Conservation (phyloP, 2,113 vertebrate genomes). For the Chloropsis hardwickii region DNA sequence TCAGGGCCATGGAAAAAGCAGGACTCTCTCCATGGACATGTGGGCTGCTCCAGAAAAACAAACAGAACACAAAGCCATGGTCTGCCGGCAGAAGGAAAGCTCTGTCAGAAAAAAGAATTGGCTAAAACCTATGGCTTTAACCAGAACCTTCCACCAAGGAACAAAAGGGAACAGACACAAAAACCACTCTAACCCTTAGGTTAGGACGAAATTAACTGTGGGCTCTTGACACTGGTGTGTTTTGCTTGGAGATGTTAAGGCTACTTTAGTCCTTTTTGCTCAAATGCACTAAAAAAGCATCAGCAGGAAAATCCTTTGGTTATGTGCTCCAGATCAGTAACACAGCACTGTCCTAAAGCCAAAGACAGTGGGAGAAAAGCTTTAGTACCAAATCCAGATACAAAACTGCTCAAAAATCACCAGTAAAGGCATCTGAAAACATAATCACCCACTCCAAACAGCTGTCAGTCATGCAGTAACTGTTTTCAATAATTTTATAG, state of each 20-base stretch:
- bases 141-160: neutral
- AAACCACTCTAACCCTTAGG: neutral
- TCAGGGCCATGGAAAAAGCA: neutral
- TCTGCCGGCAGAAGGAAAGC: neutral
- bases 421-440: neutral
- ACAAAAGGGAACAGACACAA: neutral
- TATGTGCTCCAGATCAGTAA: neutral
- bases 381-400: neutral
- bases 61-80: neutral
- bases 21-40: neutral
- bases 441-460: neutral
- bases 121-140: neutral
- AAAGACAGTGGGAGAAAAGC: neutral
- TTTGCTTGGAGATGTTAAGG: neutral
- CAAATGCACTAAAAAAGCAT: neutral
- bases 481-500: neutral
- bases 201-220: neutral
- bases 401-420: neutral
- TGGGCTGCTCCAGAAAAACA: neutral
- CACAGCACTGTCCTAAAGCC: neutral
- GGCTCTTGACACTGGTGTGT: neutral
- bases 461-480: neutral
- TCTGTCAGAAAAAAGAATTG: neutral
- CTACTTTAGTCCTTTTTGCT: neutral
- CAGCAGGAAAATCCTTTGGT: neutral